Percentiles rank a stretch among this genome's conserved stretches.
phyloP scores from a whole-genome alignment of 2,113 vertebrate genomes.

The Brienomyrus longianalis region DNA sequence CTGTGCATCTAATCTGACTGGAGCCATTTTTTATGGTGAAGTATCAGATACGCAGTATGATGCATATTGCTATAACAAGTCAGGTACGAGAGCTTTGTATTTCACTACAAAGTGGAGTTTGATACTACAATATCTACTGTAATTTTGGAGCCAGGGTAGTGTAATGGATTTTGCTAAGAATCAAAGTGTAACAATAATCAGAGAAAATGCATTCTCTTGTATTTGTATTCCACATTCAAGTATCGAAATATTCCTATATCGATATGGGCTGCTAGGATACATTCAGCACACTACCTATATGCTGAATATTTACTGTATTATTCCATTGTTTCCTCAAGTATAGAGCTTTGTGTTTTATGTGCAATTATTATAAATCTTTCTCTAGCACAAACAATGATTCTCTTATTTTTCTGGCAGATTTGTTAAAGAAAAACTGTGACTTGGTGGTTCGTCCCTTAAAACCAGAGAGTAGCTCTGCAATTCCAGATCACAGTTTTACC shows the following conservation, averaged over 20 bases:
- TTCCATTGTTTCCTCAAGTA: background rate
- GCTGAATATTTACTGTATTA: background rate
- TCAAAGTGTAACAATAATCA: background rate
- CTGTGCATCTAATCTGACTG: slow-evolving; percentile 69
- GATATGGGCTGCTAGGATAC: background rate
- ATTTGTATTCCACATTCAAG: background rate
- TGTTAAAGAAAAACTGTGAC: slow-evolving; percentile 7
- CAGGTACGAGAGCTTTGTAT: background rate
- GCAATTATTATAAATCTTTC: background rate
- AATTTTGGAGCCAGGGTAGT: background rate
- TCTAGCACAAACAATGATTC: background rate
- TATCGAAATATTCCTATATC: background rate
- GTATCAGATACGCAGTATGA: slow-evolving; percentile 51
- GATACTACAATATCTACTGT: background rate
- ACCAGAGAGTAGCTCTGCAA: background rate
- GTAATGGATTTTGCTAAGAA: background rate
- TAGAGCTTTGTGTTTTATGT: background rate
- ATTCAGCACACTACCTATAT: background rate
- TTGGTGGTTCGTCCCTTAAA: background rate
- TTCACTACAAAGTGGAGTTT: background rate
- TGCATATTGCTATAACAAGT: slow-evolving; percentile 71
- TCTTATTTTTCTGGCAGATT: slow-evolving; percentile 4
- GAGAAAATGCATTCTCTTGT: background rate
- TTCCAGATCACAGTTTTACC: background rate
- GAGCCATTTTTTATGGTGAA: slow-evolving; percentile 48